These are phyloP conservation scores for Nephrocerus scutellatus DNA, from an alignment of 2,888 invertebrate species.

Conservation along the genomic window DNA sequence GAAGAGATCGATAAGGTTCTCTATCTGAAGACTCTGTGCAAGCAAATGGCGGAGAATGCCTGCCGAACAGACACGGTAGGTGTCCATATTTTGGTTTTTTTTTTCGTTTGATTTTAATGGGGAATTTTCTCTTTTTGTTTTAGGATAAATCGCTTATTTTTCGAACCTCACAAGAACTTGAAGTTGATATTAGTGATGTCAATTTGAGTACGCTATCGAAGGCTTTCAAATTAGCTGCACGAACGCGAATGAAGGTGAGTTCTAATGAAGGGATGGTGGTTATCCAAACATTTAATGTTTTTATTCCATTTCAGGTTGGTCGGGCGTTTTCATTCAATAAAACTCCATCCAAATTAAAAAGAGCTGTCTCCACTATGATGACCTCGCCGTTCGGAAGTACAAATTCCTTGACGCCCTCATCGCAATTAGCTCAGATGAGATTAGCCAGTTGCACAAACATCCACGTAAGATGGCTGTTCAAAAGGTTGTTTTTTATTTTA, in stretches of 20 bases:
- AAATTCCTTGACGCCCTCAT: slow-evolving; percentile 73
- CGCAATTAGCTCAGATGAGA: slow-evolving; percentile 78
- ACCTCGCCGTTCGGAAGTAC: slow-evolving; percentile 82
- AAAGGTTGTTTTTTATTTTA: not conserved
- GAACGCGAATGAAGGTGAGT: slow-evolving; percentile 68
- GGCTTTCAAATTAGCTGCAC: slow-evolving; percentile 82
- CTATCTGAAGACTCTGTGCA: slow-evolving; percentile 76
- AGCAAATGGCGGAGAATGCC: slow-evolving; percentile 86
- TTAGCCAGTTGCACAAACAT: slow-evolving; percentile 81
- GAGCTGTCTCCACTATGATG: slow-evolving; percentile 92
- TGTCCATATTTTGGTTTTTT: slow-evolving; percentile 6
- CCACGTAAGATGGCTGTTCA: slow-evolving; percentile 53
- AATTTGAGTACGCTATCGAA: slow-evolving; percentile 81
- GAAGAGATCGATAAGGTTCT: slow-evolving; percentile 74
- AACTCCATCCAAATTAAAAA: slow-evolving; percentile 86
- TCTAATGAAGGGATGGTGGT: not conserved
- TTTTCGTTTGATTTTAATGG: slow-evolving; percentile 6
- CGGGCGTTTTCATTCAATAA: slow-evolving; percentile 93
- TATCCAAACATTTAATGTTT: slow-evolving; percentile 10
- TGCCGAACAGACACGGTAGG: slow-evolving; percentile 89
- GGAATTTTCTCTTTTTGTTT: slow-evolving; percentile 9
- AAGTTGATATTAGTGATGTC: slow-evolving; percentile 82
- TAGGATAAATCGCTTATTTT: slow-evolving; percentile 44
- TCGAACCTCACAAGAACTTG: slow-evolving; percentile 59
- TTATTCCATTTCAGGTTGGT: slow-evolving; percentile 57